Conservation (phyloP, 2,888 invertebrate genomes). For the Lutraria lutraria region DNA sequence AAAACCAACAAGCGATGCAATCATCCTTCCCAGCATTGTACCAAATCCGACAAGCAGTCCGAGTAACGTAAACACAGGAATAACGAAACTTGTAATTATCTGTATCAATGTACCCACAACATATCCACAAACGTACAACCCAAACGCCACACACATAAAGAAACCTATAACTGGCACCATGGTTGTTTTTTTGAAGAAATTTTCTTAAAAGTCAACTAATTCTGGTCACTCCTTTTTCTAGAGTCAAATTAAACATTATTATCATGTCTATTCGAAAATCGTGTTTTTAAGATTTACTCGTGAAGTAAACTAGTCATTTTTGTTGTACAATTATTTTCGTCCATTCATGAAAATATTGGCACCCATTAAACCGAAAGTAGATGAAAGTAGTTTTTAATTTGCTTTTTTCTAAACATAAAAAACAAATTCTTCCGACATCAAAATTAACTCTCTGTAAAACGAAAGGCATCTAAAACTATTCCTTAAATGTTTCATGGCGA, state of each 20-base stretch:
- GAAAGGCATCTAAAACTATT: neutral
- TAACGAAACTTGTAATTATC: neutral
- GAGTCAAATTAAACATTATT: no score
- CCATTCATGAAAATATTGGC: neutral
- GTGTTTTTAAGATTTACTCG: neutral
- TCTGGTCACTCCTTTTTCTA: neutral
- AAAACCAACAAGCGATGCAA: neutral
- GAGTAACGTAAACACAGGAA: neutral
- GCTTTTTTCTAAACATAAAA: neutral
- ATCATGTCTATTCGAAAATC: neutral
- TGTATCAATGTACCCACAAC: neutral
- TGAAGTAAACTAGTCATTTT: neutral
- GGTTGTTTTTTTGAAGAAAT: neutral
- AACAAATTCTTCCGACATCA: neutral
- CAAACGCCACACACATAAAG: neutral
- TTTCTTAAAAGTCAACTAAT: neutral
- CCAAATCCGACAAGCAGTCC: neutral
- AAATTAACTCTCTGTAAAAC: neutral
- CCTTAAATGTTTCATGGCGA: neutral
- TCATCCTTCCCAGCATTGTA: neutral
- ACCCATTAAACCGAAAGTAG: constrained; percentile 5
- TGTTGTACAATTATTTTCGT: neutral
- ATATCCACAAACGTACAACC: neutral
- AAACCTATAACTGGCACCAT: neutral
- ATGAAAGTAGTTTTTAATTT: neutral